Evolutionary conservation across 2,113 vertebrate species (phyloP), one percentile per base, ranked within the genome.

Genomic region (Trinectes maculatus): DNA sequence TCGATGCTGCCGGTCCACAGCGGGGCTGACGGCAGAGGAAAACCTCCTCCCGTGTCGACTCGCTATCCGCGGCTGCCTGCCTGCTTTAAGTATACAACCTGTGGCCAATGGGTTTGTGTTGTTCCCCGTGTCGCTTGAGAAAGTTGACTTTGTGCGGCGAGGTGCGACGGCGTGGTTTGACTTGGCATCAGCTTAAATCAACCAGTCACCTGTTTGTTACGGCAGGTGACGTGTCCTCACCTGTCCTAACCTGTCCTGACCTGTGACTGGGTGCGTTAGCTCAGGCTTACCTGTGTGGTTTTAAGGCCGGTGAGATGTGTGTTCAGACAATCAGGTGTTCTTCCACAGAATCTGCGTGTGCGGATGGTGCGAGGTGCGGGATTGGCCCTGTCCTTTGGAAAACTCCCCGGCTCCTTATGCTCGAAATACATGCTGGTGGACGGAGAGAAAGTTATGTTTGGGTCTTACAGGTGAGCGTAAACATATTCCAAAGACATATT

Each of bases 341-440:
- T 64, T 49, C 36, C 40, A 58, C 89, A 99, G 97, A 97, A 95
- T 66, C 91, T 99, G 43, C 95, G 97, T 13, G 91, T 96, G 56
- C 93, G 96, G 55, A 94, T 86, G 16, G 91, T 98, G 83, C 90
- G 88, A 31, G 97, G 97, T 7, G 88, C 92, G 1, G 95, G 96
- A 49, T 92, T 98, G 86, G 94, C 92, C 40, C 89, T 95, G 92
- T 93, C 95, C 1, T 86, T 91, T 39, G 97, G 97, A 47, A 96
- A 89, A 80, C 90, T 98, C 67, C 93, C 86, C 36, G 97, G 97
- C 13, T 92, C 91, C 0, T 3, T 98, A 61, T 89, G 92, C 70
- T 96, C 95, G 6, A 95, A 93, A 55, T 99, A 98, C 91, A 93
- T 99, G 86, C 94, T 99, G 93, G 94, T 99, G 54, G 97, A 99